Base-by-base conservation (phyloP, 2,888 invertebrate genomes). In the Dryobota labecula region DNA sequence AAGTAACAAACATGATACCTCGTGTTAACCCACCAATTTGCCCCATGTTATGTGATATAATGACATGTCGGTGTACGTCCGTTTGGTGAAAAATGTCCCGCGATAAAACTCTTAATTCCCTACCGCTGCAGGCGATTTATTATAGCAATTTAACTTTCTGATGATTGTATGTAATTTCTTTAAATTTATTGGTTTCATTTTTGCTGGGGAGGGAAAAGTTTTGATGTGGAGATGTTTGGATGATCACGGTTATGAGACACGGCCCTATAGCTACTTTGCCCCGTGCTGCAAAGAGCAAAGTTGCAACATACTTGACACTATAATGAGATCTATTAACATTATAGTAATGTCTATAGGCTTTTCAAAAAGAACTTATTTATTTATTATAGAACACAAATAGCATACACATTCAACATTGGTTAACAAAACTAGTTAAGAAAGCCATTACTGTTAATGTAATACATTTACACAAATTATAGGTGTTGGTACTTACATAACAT, bases 81-180 rank as follows among this genome's bases (percentile, higher is more conserved):
- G 82, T 73, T 70, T 81, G 66, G 77, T 88, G 88, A 90, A 88
- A 90, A 88, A 91, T 90, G 85, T 86, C 83, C 81, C 81, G 78
- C 78, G 82, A 91, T 90, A 87, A 87, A 75, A 77, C 60, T 82
- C 70, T 84, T 86, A 78, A 84, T 87, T 89, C 84, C 83, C 73
- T 84, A 62, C 73, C 63, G 90, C 90, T 87, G 61, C 66, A 69
- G 90, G 91, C 90, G 70, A 60, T 76, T 76, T 73, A 74, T 76
- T 80, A 63, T 78, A 73, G 84, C 78, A 89, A 90, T 88, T 89
- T 88, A 82, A 83, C 80, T 86, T 80, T 82, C 83, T 76, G 71
- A 72, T 84, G 82, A 85, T 85, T 82, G 76, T 65, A 82, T 84
- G 81, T 82, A 77, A 85, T 85, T 85, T 57, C 69, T 67, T 79